phyloP scores from a whole-genome alignment of 2,113 vertebrate species.

The Toxotes jaculatrix region DNA sequence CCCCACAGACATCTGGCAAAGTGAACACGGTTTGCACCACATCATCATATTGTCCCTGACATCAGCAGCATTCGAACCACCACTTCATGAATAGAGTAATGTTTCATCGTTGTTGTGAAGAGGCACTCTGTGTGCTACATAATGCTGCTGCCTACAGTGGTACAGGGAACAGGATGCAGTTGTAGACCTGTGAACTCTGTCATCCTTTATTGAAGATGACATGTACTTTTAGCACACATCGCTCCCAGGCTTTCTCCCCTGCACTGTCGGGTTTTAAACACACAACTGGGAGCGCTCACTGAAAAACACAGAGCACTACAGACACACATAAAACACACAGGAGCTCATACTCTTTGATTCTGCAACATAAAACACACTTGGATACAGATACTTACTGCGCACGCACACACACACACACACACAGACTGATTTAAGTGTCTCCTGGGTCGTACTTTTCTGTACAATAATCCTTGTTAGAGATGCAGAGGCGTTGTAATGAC shows the following conservation, averaged over 20 bases:
- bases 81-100: slow-evolving; percentile 55
- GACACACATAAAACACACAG: slow-evolving; percentile 67
- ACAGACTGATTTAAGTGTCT: slow-evolving; percentile 56
- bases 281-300: slow-evolving; percentile 68
- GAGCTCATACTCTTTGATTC: slow-evolving; percentile 62
- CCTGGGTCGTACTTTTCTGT: slow-evolving; percentile 65
- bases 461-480: slow-evolving; percentile 78
- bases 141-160: slow-evolving; percentile 56
- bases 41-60: slow-evolving; percentile 39
- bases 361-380: slow-evolving; percentile 62
- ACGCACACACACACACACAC: slow-evolving; percentile 19
- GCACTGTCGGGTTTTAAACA: slow-evolving; percentile 71
- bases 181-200: slow-evolving; percentile 78
- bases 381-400: slow-evolving; percentile 49
- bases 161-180: slow-evolving; percentile 64
- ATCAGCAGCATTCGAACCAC: slow-evolving; percentile 45
- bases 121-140: slow-evolving; percentile 59
- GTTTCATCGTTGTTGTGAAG: slow-evolving; percentile 60
- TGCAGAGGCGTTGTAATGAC: slow-evolving; percentile 73
- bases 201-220: slow-evolving; percentile 82
- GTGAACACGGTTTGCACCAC: slow-evolving; percentile 43
- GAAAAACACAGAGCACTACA: slow-evolving; percentile 64
- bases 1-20: slow-evolving; percentile 46
- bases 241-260: slow-evolving; percentile 68
- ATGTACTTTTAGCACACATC: slow-evolving; percentile 79